Conservation (phyloP, 2,797 vertebrate genomes). For the Steatocranus sp. region DNA sequence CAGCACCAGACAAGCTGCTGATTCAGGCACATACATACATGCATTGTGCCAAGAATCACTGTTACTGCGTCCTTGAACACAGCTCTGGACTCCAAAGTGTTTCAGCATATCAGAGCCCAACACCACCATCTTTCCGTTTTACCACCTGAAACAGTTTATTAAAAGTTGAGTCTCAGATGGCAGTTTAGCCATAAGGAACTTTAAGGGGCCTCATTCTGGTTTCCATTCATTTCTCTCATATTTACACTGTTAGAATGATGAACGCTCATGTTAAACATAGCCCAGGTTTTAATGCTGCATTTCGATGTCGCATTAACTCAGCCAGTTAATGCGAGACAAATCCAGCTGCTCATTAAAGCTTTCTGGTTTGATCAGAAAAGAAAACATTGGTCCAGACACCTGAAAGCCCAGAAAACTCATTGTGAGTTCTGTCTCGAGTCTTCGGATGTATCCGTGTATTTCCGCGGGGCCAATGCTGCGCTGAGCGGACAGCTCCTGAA, state of each 20-base stretch:
- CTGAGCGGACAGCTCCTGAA: background rate
- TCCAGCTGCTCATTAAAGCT: background rate
- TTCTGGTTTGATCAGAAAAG: background rate
- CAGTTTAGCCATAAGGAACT: background rate
- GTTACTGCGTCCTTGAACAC: background rate
- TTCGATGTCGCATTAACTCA: rapidly evolving
- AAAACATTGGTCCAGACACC: rapidly evolving
- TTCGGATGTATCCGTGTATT: background rate
- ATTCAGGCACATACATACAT: background rate
- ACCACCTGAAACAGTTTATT: background rate
- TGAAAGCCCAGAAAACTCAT: background rate
- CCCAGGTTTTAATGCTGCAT: background rate
- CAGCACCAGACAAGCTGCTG: background rate
- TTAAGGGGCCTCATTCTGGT: background rate
- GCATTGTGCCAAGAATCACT: background rate
- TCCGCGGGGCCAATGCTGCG: rapidly evolving
- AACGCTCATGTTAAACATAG: rapidly evolving
- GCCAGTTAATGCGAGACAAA: background rate
- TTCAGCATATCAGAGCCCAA: background rate
- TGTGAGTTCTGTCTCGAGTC: background rate
- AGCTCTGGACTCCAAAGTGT: background rate
- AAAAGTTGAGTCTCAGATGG: background rate
- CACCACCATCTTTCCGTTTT: background rate
- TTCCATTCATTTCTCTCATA: background rate
- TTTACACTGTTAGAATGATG: background rate